Percentiles rank a stretch among this genome's conserved stretches.
Evolutionary conservation across 2,113 vertebrate species (phyloP).

Genomic region (Ranitomeya variabilis): DNA sequence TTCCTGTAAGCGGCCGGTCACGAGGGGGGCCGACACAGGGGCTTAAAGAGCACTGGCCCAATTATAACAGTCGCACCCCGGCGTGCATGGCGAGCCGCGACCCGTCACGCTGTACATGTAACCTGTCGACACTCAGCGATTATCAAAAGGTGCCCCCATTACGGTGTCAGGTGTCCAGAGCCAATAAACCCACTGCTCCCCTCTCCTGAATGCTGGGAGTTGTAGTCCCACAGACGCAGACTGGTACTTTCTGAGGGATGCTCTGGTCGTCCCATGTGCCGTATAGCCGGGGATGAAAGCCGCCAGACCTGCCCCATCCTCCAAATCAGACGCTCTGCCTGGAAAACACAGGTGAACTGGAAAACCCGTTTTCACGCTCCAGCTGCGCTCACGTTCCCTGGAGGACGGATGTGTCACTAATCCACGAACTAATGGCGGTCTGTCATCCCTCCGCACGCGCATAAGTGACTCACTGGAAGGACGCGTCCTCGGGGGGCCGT

Average conservation of each 20-base stretch:
- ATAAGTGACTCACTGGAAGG: not conserved
- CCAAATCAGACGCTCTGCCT: not conserved
- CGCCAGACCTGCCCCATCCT: not conserved
- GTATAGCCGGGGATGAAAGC: not conserved
- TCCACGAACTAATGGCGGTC: not conserved
- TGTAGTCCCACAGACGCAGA: not conserved
- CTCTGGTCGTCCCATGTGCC: not conserved
- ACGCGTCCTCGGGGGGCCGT: not conserved
- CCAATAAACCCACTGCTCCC: too few species aligned
- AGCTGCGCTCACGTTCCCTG: not conserved
- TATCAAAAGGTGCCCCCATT: too few species aligned
- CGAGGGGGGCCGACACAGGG: not conserved
- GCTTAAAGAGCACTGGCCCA: not conserved
- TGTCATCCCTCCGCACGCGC: not conserved
- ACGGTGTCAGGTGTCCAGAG: too few species aligned
- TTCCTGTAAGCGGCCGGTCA: slow-evolving; percentile 1
- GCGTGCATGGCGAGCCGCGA: not conserved
- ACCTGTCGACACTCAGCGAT: too few species aligned
- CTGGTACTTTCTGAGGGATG: not conserved
- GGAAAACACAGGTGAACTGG: not conserved
- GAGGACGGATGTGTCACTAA: slow-evolving; percentile 5
- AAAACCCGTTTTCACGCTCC: slow-evolving; percentile 29
- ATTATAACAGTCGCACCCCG: not conserved
- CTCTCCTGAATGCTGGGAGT: not conserved
- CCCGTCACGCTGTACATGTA: too few species aligned